A percentile compares a stretch with the other conserved stretches of the same genome.
These are phyloP conservation scores for Ciconia nigra DNA, from an alignment of 2,797 vertebrate genomes.

Conservation along the genomic window DNA sequence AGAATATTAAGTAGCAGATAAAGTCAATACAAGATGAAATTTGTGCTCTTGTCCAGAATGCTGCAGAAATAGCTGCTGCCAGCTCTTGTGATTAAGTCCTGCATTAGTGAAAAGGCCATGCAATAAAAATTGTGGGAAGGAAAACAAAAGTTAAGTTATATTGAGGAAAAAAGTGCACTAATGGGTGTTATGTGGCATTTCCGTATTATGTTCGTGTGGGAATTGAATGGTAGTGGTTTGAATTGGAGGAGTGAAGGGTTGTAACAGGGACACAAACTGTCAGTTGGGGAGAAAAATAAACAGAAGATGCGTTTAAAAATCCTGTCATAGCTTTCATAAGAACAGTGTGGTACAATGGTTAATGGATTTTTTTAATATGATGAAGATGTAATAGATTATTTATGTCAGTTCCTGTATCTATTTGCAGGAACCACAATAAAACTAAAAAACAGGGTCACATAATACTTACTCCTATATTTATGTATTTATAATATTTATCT, in stretches of 20 bases:
- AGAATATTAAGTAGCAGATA: background rate
- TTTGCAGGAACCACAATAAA: background rate
- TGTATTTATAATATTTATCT: background rate
- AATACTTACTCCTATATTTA: background rate
- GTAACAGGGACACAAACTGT: background rate
- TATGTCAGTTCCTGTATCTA: background rate
- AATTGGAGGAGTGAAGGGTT: background rate
- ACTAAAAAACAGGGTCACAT: background rate
- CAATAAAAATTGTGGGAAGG: background rate
- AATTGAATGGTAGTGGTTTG: background rate
- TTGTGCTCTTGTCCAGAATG: background rate
- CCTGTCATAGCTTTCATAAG: background rate
- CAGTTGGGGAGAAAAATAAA: background rate
- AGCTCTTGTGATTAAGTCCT: background rate
- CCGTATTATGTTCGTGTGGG: fast-evolving
- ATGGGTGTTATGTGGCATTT: background rate
- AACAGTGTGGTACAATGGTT: background rate
- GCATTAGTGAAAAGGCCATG: background rate
- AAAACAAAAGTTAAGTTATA: background rate
- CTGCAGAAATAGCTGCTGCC: background rate
- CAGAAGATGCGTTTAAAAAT: background rate
- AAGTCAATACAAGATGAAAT: background rate
- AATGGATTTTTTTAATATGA: background rate
- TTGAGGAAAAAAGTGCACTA: background rate
- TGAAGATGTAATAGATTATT: background rate